phyloP scores from a whole-genome alignment of 1,140 invertebrate species.

The Dinothrombium tinctorium region DNA sequence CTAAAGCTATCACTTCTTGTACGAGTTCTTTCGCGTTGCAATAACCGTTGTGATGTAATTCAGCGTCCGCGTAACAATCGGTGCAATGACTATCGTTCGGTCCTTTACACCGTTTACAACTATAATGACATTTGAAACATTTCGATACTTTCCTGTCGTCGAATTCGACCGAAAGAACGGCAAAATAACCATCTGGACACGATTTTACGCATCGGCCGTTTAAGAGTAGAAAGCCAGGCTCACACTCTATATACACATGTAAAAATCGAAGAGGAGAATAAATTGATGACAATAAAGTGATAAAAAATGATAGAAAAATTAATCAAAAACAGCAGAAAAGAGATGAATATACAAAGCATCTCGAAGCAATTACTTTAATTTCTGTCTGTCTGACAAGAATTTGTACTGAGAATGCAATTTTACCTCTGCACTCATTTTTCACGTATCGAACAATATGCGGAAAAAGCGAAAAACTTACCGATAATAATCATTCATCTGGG shows the following conservation, averaged over 20 bases:
- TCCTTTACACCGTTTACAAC: slow-evolving; percentile 29
- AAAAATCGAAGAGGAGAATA: neutral
- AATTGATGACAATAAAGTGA: neutral
- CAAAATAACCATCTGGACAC: slow-evolving; percentile 21
- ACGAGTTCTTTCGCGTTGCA: slow-evolving; percentile 11
- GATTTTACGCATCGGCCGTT: slow-evolving; percentile 21
- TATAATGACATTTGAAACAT: slow-evolving; percentile 31
- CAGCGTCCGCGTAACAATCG: slow-evolving; percentile 21
- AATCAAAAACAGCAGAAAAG: neutral
- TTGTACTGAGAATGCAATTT: neutral
- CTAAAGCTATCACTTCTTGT: slow-evolving; percentile 10
- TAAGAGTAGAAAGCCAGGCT: slow-evolving; percentile 18
- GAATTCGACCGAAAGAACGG: neutral
- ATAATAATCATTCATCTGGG: too few species aligned
- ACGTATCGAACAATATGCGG: neutral
- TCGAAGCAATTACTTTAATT: neutral
- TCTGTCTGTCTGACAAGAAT: neutral
- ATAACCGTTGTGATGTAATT: slow-evolving; percentile 10
- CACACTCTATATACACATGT: slow-evolving; percentile 23
- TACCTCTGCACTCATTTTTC: neutral
- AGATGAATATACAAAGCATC: neutral
- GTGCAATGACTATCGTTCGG: slow-evolving; percentile 31
- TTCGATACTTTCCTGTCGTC: neutral
- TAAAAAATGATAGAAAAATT: slow-evolving; percentile 4
- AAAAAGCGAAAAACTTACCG: slow-evolving; percentile 1